A percentile compares a stretch with the other conserved stretches of the same genome.
Evolutionary conservation across 2,113 vertebrate species (phyloP).

Genomic region (Cygnus buccinator): DNA sequence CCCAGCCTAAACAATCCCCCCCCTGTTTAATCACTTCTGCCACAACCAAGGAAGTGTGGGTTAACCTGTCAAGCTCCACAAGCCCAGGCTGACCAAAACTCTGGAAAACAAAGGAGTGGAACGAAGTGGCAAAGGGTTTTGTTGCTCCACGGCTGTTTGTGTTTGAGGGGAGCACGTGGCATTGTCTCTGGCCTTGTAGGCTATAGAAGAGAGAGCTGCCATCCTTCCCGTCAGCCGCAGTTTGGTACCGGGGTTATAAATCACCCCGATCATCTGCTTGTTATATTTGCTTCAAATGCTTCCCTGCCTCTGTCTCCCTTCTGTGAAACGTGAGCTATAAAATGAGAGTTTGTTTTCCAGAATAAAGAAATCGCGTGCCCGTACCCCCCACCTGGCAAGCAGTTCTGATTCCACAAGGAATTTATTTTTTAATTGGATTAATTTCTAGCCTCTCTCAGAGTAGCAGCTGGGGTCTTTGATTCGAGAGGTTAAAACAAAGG

Average conservation of each 20-base stretch:
- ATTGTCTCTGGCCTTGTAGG: background rate
- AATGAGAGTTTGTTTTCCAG: conserved; percentile 23
- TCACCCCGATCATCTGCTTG: background rate
- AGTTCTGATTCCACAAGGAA: conserved; percentile 49
- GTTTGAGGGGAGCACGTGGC: background rate
- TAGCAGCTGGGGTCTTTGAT: conserved; percentile 69
- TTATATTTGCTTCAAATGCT: conserved; percentile 8
- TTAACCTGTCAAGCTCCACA: conserved; percentile 71
- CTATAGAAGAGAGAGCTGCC: background rate
- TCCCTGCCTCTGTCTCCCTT: background rate
- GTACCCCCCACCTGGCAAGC: background rate
- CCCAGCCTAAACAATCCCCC: conserved; percentile 44
- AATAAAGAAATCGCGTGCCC: background rate
- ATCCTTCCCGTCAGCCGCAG: background rate
- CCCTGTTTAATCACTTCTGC: conserved; percentile 68
- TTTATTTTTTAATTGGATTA: conserved; percentile 64
- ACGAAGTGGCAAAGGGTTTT: conserved; percentile 52
- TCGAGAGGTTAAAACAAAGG: conserved; percentile 65
- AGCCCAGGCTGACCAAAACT: conserved; percentile 39
- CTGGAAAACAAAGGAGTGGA: conserved; percentile 68
- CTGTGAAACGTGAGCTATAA: background rate
- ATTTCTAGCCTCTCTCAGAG: conserved; percentile 57
- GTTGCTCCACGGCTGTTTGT: conserved; percentile 44
- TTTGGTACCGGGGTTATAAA: conserved; percentile 33
- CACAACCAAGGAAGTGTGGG: conserved; percentile 38